Base-by-base conservation (phyloP, 2,888 invertebrate genomes). In the Panopea generosa region DNA sequence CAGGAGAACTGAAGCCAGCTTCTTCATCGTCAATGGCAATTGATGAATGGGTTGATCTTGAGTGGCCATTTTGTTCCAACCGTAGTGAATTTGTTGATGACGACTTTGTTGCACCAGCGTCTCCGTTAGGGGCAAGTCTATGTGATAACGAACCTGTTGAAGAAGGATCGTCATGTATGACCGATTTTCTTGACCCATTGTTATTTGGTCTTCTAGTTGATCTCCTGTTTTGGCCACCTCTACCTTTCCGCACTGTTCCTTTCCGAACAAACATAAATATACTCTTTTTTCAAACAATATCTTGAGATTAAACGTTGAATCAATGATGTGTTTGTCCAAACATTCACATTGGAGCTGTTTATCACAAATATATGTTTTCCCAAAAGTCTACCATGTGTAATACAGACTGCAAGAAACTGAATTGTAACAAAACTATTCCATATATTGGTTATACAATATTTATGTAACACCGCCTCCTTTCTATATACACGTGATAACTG, bases 241-340 rank as follows among this genome's bases (percentile, higher is more conserved):
- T 45, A n/a, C 38, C 50, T 20, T 67, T 67, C 16, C 67, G 47
- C 4, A 63, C 27, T n/a, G 67, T 67, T 7, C 67, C 67, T 49
- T 67, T 67, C 1, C 67, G 57, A 9, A 67, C 67, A 50, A 67
- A 57, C 67, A 67, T 67, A 33, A n/a, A n/a, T n/a, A n/a, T n/a
- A n/a, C n/a, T n/a, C n/a, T n/a, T n/a, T n/a, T n/a, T n/a, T n/a
- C n/a, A n/a, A n/a, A n/a, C n/a, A n/a, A n/a, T n/a, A n/a, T n/a
- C n/a, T n/a, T n/a, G n/a, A n/a, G n/a, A n/a, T n/a, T n/a, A n/a
- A n/a, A n/a, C n/a, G n/a, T n/a, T n/a, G n/a, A n/a, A n/a, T n/a
- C n/a, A n/a, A n/a, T n/a, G n/a, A n/a, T n/a, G n/a, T n/a, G n/a
- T n/a, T n/a, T n/a, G n/a, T n/a, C n/a, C n/a, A n/a, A n/a, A n/a